Conservation (phyloP, 2,797 vertebrate genomes). For the Eospalax fontanierii region DNA sequence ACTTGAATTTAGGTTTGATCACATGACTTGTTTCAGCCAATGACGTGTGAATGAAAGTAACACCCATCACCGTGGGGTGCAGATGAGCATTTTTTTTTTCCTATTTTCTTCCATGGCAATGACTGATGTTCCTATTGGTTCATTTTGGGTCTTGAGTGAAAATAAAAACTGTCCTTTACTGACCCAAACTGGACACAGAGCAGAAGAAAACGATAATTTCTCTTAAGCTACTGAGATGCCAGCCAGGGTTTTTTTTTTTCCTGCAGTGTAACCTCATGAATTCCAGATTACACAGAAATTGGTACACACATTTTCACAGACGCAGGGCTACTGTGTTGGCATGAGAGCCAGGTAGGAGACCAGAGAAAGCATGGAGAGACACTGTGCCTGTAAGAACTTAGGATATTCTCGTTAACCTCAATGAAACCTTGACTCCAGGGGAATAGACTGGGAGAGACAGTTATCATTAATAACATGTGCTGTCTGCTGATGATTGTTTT, state of each 20-base stretch:
- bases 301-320: neutral
- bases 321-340: neutral
- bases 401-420: neutral
- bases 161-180: neutral
- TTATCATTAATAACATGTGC: neutral
- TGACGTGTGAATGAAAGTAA: neutral
- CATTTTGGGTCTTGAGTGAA: neutral
- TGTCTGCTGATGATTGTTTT: conserved; percentile 25
- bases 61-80: neutral
- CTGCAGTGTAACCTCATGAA: neutral
- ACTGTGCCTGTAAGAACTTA: neutral
- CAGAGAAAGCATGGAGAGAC: neutral
- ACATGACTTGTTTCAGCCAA: conserved; percentile 32
- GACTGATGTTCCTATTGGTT: neutral
- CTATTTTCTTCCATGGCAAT: neutral
- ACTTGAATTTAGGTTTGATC: neutral
- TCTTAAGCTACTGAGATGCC: neutral
- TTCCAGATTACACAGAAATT: neutral
- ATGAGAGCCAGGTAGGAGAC: neutral
- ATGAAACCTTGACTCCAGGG: neutral
- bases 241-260: neutral
- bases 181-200: neutral
- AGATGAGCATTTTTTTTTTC: neutral
- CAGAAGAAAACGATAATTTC: neutral
- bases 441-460: neutral